Evolutionary conservation across 1,140 invertebrate genomes (phyloP), one percentile per base, ranked within the genome.

Genomic region (Parapsyche elsis): DNA sequence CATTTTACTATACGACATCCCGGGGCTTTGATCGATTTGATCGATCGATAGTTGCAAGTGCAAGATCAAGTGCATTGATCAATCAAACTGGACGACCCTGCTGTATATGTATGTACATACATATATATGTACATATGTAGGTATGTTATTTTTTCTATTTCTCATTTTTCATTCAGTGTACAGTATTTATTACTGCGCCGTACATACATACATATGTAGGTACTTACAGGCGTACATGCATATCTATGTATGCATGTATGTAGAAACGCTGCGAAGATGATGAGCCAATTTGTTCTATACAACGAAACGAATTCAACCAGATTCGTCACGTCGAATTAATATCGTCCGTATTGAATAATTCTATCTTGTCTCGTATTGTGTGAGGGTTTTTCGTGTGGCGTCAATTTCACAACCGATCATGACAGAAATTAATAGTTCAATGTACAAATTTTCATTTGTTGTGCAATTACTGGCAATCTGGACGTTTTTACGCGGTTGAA

Each of bases 241-340:
- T 38, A 38, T 7, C 30, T 38, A 38, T 7, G 7, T 38, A 38
- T 38, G n/a, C n/a, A n/a, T n/a, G n/a, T n/a, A n/a, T 7, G 7
- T 38, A 38, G 30, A 38, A 1, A 38, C 30, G 30, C 7, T 7
- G 30, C 1, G 30, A 38, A 4, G 30, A 38, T 38, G 30, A 38
- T 38, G 30, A 38, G 30, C 30, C 30, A 38, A 38, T 38, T 38
- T 38, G 30, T 38, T 38, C 30, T 38, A 38, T 38, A 38, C 30
- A 38, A 38, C 2, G 30, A 21, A 61, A 61, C 57, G 57, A 61
- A 61, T 61, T 61, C 57, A 61, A 61, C 57, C n/a, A 21, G 57
- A 61, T 61, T 61, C 57, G 57, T 61, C 57, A 61, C 57, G 57
- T 61, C 57, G 57, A 61, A 61, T 61, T 61, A 61, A 61, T 61